Evolutionary conservation across 1,140 invertebrate species (phyloP).

Genomic region (Drosophila simulans): DNA sequence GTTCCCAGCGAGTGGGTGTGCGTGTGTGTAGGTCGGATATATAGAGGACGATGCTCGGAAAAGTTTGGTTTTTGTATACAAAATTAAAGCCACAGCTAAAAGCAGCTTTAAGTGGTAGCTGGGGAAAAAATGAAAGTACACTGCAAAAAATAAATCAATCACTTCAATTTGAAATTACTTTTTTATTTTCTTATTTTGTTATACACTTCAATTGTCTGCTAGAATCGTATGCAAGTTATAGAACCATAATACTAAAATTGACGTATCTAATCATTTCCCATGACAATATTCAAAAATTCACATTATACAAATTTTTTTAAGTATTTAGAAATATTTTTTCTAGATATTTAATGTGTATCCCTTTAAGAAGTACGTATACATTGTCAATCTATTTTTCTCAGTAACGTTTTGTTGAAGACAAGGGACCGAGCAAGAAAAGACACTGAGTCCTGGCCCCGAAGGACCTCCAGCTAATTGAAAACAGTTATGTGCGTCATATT

Average conservation of each 20-base stretch:
- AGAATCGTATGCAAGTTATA: too few species aligned
- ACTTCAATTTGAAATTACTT: background rate
- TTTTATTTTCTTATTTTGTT: too few species aligned
- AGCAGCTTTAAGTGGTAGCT: slow-evolving; percentile 54
- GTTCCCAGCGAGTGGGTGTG: slow-evolving; percentile 24
- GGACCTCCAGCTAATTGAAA: slow-evolving; percentile 67
- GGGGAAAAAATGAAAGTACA: background rate
- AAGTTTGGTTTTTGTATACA: slow-evolving; percentile 49
- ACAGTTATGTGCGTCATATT: slow-evolving; percentile 64
- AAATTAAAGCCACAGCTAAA: slow-evolving; percentile 57
- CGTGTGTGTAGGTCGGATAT: slow-evolving; percentile 67
- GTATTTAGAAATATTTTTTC: background rate
- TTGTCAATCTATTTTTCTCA: background rate
- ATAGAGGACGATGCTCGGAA: slow-evolving; percentile 48
- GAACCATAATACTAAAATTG: too few species aligned
- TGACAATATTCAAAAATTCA: background rate
- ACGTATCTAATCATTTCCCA: too few species aligned
- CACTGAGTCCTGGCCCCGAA: slow-evolving; percentile 32
- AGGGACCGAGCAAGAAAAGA: background rate
- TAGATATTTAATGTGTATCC: too few species aligned
- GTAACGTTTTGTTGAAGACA: slow-evolving; percentile 1
- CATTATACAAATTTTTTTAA: background rate
- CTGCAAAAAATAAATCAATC: background rate
- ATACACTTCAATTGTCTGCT: too few species aligned
- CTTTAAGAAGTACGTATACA: too few species aligned